phyloP scores from a whole-genome alignment of 1,140 invertebrate genomes.

The Zaprionus capensis region DNA sequence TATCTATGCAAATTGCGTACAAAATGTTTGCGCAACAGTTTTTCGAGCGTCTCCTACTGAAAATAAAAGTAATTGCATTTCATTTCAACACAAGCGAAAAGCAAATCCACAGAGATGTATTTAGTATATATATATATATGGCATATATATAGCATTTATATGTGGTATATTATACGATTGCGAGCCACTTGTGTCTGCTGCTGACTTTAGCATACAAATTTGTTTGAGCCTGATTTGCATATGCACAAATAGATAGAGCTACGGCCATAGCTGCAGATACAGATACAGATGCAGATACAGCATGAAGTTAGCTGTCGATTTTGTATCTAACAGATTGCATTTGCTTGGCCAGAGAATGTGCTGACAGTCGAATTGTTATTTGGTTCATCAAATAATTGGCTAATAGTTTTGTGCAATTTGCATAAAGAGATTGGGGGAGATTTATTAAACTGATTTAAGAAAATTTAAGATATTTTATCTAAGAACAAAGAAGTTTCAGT shows the following conservation, averaged over 20 bases:
- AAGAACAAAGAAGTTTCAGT: neutral
- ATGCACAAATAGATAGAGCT: slow-evolving; percentile 48
- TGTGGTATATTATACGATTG: slow-evolving; percentile 18
- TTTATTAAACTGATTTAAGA: neutral
- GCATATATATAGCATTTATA: neutral
- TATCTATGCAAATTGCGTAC: slow-evolving; percentile 65
- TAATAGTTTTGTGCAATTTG: slow-evolving; percentile 8
- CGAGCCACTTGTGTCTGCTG: slow-evolving; percentile 39
- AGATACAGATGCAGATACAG: slow-evolving; percentile 20
- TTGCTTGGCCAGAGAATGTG: slow-evolving; percentile 39
- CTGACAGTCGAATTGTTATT: slow-evolving; percentile 48
- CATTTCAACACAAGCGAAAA: slow-evolving; percentile 53
- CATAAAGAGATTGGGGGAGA: neutral
- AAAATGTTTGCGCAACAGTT: slow-evolving; percentile 73
- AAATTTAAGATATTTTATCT: neutral
- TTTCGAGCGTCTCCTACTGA: slow-evolving; percentile 25
- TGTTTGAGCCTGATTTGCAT: slow-evolving; percentile 63
- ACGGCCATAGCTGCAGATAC: slow-evolving; percentile 3
- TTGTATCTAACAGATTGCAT: slow-evolving; percentile 55
- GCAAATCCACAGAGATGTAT: slow-evolving; percentile 21
- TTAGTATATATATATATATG: slow-evolving; percentile 3
- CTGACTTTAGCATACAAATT: slow-evolving; percentile 32
- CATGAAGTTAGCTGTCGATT: slow-evolving; percentile 45
- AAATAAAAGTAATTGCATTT: slow-evolving; percentile 77
- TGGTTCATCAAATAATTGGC: slow-evolving; percentile 39